These are phyloP conservation scores for Phrynosoma blainvillii DNA, from an alignment of 2,113 vertebrate genomes.

Conservation along the genomic window DNA sequence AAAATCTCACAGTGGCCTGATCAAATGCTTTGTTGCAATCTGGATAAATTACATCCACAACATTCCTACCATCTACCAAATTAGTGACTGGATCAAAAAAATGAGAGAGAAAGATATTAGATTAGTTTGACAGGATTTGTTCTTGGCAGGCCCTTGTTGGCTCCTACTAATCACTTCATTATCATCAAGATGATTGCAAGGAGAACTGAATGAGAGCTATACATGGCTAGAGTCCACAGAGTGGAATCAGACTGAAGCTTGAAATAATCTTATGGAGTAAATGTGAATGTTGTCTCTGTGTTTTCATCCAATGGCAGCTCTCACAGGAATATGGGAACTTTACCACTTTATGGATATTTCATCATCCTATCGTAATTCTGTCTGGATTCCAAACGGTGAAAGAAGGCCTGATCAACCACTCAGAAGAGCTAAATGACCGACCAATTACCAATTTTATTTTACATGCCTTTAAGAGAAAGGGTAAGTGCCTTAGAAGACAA, in stretches of 20 bases:
- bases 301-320: not conserved
- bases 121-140: too few relatives aligned
- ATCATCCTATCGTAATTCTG: not conserved
- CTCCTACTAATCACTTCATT: too few relatives aligned
- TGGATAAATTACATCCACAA: too few relatives aligned
- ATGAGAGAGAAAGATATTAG: too few relatives aligned
- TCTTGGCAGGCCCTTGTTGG: too few relatives aligned
- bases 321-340: conserved; percentile 26
- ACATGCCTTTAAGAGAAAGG: not conserved
- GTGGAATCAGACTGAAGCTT: not conserved
- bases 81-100: too few relatives aligned
- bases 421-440: not conserved
- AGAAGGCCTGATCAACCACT: conserved; percentile 2
- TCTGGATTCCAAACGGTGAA: conserved; percentile 20
- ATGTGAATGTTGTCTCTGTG: not conserved
- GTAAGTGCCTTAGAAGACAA: not conserved
- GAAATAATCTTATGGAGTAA: not conserved
- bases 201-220: too few relatives aligned
- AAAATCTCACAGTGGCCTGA: too few relatives aligned
- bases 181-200: too few relatives aligned
- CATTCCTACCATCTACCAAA: too few relatives aligned
- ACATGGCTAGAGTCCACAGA: not conserved
- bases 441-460: conserved; percentile 1
- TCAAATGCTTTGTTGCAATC: too few relatives aligned
- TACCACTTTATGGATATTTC: not conserved